Evolutionary conservation across 2,797 vertebrate species (phyloP).

Genomic region (Avahi laniger): DNA sequence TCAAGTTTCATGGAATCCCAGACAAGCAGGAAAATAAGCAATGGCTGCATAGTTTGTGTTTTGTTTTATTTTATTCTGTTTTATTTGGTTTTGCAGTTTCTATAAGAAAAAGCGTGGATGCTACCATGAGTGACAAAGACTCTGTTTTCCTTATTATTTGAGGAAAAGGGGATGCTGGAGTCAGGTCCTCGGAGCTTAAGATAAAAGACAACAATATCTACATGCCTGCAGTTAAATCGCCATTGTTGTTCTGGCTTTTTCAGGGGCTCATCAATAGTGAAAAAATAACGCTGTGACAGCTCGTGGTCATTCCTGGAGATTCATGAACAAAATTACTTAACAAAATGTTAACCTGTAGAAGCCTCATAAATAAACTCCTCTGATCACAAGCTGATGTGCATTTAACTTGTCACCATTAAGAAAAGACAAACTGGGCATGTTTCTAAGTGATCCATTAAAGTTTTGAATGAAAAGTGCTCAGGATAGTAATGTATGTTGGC

Average conservation of each 20-base stretch:
- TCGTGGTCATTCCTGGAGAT: neutral
- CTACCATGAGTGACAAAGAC: neutral
- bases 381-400: neutral
- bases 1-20: neutral
- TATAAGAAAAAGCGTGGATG: neutral
- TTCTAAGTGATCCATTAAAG: slow-evolving; percentile 20
- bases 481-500: slow-evolving; percentile 40
- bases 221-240: neutral
- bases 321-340: slow-evolving; percentile 42
- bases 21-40: neutral
- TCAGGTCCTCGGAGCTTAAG: neutral
- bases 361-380: slow-evolving; percentile 28
- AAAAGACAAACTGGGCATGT: slow-evolving; percentile 52
- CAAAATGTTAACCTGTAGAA: neutral
- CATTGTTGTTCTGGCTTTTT: neutral
- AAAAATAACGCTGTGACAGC: neutral
- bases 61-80: neutral
- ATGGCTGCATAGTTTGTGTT: neutral
- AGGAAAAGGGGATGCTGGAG: neutral
- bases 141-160: neutral
- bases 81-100: neutral
- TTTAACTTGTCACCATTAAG: slow-evolving; percentile 36
- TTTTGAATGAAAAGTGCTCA: slow-evolving; percentile 23
- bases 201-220: neutral
- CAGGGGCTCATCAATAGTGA: neutral